These are phyloP conservation scores for Nematolebias whitei DNA, from an alignment of 2,113 vertebrate species.

Conservation along the genomic window DNA sequence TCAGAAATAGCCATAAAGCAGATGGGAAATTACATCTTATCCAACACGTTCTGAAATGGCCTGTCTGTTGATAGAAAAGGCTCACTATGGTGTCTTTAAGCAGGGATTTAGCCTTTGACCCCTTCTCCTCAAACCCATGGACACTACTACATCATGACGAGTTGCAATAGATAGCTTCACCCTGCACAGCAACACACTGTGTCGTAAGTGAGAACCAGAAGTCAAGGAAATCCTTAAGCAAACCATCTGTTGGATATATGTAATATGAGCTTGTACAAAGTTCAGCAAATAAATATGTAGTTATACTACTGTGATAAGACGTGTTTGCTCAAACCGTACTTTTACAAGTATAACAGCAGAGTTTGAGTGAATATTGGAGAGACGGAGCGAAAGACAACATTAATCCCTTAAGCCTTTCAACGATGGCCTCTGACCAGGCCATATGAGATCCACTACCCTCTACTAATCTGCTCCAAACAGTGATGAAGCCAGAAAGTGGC, in stretches of 20 bases:
- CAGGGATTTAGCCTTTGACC: constrained; percentile 80
- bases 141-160: constrained; percentile 71
- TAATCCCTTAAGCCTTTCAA: constrained; percentile 84
- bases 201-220: constrained; percentile 49
- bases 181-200: constrained; percentile 27
- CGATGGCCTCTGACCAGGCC: constrained; percentile 81
- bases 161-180: constrained; percentile 65
- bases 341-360: constrained; percentile 40
- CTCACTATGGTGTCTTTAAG: constrained; percentile 80
- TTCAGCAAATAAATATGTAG: constrained; percentile 44
- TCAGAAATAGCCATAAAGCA: constrained; percentile 83
- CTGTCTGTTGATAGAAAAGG: constrained; percentile 81
- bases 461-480: constrained; percentile 81
- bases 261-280: constrained; percentile 29
- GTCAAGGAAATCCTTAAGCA: constrained; percentile 53
- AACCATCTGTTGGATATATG: constrained; percentile 52
- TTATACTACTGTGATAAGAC: constrained; percentile 37
- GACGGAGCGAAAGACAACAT: constrained; percentile 70
- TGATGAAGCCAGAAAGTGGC: constrained; percentile 81
- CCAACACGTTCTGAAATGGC: constrained; percentile 77
- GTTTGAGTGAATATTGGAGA: constrained; percentile 73
- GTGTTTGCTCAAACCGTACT: constrained; percentile 53
- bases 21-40: constrained; percentile 84
- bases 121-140: constrained; percentile 60
- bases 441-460: constrained; percentile 81